A percentile compares a stretch with the other conserved stretches of the same genome.
Conservation (phyloP, 2,113 vertebrate species). For the Parus major region DNA sequence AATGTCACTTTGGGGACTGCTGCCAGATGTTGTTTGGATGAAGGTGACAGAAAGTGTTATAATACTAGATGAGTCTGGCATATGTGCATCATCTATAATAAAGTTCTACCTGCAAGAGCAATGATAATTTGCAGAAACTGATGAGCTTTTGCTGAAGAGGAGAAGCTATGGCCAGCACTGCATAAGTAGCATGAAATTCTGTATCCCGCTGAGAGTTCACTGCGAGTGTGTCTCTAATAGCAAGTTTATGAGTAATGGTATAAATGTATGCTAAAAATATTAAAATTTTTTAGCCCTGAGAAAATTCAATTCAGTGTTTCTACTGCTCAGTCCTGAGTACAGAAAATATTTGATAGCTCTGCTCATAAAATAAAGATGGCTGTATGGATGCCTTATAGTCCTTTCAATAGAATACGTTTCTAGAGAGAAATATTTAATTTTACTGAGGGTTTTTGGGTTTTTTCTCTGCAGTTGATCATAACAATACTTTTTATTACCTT, state of each 20-base stretch:
- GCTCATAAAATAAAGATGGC: not conserved
- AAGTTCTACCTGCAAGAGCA: constrained; percentile 51
- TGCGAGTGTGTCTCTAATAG: not conserved
- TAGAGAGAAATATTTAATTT: not conserved
- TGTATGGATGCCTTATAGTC: not conserved
- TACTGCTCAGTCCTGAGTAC: not conserved
- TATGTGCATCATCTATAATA: constrained; percentile 57
- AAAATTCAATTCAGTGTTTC: not conserved
- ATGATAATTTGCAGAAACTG: constrained; percentile 43
- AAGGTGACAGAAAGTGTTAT: constrained; percentile 55
- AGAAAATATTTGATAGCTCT: not conserved
- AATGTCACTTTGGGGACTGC: constrained; percentile 43
- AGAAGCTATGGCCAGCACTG: not conserved
- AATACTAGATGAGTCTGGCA: constrained; percentile 57
- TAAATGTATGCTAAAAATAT: not conserved
- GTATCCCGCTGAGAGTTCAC: not conserved
- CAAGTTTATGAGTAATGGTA: not conserved
- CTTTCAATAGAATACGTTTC: not conserved
- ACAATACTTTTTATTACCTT: not conserved
- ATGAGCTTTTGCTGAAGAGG: constrained; percentile 16
- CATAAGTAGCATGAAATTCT: constrained; percentile 18
- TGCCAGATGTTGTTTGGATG: constrained; percentile 65
- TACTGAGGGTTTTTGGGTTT: fast-evolving
- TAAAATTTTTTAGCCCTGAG: not conserved
- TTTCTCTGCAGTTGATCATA: not conserved